These are phyloP conservation scores for Pogonomyrmex barbatus DNA, from an alignment of 1,140 invertebrate species.

Conservation along the genomic window DNA sequence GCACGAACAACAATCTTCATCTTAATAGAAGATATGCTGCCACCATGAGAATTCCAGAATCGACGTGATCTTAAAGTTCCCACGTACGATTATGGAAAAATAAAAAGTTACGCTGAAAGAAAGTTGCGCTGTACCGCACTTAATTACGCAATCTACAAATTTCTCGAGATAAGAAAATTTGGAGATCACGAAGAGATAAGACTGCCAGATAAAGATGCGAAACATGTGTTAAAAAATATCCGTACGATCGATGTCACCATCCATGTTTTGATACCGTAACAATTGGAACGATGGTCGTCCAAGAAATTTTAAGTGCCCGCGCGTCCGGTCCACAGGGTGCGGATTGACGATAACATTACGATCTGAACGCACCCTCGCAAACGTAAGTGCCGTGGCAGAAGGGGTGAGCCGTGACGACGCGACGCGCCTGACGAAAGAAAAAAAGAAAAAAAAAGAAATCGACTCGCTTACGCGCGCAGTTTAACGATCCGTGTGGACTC, in stretches of 20 bases:
- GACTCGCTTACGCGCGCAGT: constrained; percentile 44
- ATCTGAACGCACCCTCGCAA: background rate
- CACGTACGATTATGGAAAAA: constrained; percentile 2
- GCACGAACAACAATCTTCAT: constrained; percentile 8
- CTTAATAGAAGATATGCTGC: background rate
- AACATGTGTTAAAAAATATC: no score
- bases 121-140: background rate
- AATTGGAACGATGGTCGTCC: no score
- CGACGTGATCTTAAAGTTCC: background rate
- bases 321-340: background rate
- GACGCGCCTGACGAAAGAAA: background rate
- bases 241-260: no score
- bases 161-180: background rate
- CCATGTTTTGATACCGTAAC: no score
- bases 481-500: constrained; percentile 39
- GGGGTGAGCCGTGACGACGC: constrained; percentile 27
- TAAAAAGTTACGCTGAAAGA: background rate
- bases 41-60: background rate
- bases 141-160: background rate
- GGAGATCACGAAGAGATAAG: background rate
- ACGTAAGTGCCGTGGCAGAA: constrained; percentile 1
- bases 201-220: background rate
- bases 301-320: background rate
- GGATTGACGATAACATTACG: constrained; percentile 16
- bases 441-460: constrained; percentile 25